phyloP scores from a whole-genome alignment of 2,888 invertebrate species.

The Drosophila kambysellisi region DNA sequence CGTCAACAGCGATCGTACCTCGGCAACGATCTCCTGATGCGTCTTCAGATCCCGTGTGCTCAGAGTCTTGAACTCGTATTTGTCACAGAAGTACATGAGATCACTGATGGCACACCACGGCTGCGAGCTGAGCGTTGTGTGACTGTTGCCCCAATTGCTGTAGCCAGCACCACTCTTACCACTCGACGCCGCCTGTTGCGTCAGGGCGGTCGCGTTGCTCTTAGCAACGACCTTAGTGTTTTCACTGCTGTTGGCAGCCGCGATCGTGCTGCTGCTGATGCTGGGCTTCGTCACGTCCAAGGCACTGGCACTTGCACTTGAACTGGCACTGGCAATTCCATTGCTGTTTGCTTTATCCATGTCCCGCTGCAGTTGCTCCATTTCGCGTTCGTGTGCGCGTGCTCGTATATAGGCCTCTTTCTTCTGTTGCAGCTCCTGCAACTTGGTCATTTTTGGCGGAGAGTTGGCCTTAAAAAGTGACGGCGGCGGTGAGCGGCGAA shows the following conservation, averaged over 20 bases:
- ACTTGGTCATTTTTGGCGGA: slow-evolving; percentile 65
- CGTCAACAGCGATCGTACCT: slow-evolving; percentile 70
- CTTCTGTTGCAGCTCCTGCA: slow-evolving; percentile 70
- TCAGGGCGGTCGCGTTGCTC: slow-evolving; percentile 15
- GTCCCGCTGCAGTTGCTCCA: slow-evolving; percentile 67
- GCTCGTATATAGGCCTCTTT: slow-evolving; percentile 72
- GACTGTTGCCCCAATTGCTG: slow-evolving; percentile 77
- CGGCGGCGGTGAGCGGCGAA: slow-evolving; percentile 44
- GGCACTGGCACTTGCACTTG: slow-evolving; percentile 14
- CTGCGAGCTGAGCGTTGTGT: slow-evolving; percentile 67
- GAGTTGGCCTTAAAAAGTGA: slow-evolving; percentile 58
- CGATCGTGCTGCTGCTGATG: slow-evolving; percentile 9
- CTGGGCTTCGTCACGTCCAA: background rate
- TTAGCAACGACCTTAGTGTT: slow-evolving; percentile 16
- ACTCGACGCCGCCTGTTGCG: slow-evolving; percentile 14
- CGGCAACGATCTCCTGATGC: slow-evolving; percentile 76
- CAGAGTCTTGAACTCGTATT: slow-evolving; percentile 80
- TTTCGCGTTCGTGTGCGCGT: slow-evolving; percentile 67
- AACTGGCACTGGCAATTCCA: slow-evolving; percentile 22
- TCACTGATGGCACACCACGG: slow-evolving; percentile 82
- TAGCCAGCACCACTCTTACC: slow-evolving; percentile 63
- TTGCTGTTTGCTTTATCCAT: slow-evolving; percentile 30
- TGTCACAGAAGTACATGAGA: slow-evolving; percentile 81
- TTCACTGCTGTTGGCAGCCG: slow-evolving; percentile 3
- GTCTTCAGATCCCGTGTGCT: slow-evolving; percentile 69